phyloP scores from a whole-genome alignment of 2,888 invertebrate species.

The Sthenelais limicola region DNA sequence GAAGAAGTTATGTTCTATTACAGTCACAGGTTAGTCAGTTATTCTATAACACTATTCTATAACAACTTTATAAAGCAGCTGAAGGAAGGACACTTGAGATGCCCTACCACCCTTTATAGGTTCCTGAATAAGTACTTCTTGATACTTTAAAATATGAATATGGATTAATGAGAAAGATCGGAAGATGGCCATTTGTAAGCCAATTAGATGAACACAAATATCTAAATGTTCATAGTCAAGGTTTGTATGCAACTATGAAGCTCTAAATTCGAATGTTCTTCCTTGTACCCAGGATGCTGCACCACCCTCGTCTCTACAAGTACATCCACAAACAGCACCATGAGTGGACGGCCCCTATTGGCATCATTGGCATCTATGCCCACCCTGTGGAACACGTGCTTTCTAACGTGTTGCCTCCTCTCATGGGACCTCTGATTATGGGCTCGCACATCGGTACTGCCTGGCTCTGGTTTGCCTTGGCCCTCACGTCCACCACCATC shows the following conservation, averaged over 20 bases:
- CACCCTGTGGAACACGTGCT: conserved; percentile 84
- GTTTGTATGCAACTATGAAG: too few species aligned
- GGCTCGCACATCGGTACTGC: conserved; percentile 76
- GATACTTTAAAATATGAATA: too few species aligned
- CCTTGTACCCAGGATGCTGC: conserved; percentile 78
- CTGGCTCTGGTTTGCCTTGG: conserved; percentile 84
- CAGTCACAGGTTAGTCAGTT: conserved; percentile 82
- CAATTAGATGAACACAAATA: too few species aligned
- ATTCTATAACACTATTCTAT: too few species aligned
- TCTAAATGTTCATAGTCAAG: too few species aligned
- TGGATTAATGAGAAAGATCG: too few species aligned
- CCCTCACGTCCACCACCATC: conserved; percentile 84
- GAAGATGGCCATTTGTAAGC: too few species aligned
- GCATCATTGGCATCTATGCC: conserved; percentile 86
- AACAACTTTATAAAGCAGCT: too few species aligned
- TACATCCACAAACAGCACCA: conserved; percentile 89
- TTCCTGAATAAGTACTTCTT: too few species aligned
- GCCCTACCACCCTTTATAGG: too few species aligned
- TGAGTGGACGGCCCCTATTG: conserved; percentile 90
- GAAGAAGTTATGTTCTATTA: conserved; percentile 90
- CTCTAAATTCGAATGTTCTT: too few species aligned
- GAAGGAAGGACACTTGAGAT: too few species aligned
- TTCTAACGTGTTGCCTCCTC: conserved; percentile 84
- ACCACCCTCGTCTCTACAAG: conserved; percentile 83
- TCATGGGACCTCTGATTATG: conserved; percentile 77